Conservation (phyloP, 92 coral and sea anemone genomes). For the Pocillopora grandis region DNA sequence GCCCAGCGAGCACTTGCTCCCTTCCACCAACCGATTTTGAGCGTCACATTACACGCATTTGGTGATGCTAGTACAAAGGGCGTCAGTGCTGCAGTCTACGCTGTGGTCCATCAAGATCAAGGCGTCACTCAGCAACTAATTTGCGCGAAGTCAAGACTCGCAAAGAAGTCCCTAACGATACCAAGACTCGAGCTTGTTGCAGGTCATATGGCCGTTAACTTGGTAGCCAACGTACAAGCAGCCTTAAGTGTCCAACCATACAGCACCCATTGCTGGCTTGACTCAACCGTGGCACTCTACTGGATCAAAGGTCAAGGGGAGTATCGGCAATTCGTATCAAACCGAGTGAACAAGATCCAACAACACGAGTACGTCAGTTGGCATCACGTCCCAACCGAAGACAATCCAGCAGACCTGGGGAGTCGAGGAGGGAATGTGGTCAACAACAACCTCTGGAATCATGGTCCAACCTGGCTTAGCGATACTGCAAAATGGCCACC, state of each 20-base stretch:
- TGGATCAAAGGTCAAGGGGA: conserved; percentile 56
- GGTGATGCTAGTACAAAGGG: conserved; percentile 46
- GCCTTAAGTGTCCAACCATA: conserved; percentile 33
- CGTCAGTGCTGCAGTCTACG: conserved; percentile 45
- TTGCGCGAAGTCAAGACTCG: conserved; percentile 50
- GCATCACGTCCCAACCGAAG: conserved; percentile 55
- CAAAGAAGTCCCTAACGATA: conserved; percentile 46
- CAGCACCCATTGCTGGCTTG: conserved; percentile 36
- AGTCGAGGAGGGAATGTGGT: conserved; percentile 41
- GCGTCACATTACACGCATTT: conserved; percentile 40
- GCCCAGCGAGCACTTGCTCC: conserved; percentile 41
- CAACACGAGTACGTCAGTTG: conserved; percentile 47
- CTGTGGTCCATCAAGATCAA: conserved; percentile 37
- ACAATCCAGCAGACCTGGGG: conserved; percentile 43
- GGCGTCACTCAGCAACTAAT: conserved; percentile 47
- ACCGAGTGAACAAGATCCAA: conserved; percentile 57
- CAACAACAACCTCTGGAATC: conserved; percentile 38
- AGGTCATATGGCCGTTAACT: conserved; percentile 56
- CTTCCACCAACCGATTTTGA: conserved; percentile 22
- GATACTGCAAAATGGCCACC: conserved; percentile 44
- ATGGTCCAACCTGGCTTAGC: conserved; percentile 46
- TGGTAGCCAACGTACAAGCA: conserved; percentile 42
- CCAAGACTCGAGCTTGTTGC: conserved; percentile 50
- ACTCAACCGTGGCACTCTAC: conserved; percentile 45
- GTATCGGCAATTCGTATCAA: conserved; percentile 39